These are phyloP conservation scores for Azemiops feae DNA, from an alignment of 2,113 vertebrate species.

Conservation along the genomic window DNA sequence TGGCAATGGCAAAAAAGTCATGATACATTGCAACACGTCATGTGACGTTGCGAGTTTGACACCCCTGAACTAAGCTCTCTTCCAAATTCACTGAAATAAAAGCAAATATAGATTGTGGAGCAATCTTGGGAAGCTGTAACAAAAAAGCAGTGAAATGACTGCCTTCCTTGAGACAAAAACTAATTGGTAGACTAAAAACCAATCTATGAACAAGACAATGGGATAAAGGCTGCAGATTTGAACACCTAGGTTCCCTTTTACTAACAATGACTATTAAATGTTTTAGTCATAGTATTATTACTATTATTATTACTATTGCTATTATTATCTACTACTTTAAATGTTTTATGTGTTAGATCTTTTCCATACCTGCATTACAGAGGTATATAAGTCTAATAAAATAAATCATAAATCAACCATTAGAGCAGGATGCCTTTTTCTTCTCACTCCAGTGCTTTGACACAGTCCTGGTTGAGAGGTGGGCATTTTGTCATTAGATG, in stretches of 20 bases:
- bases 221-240: not conserved
- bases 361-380: not conserved
- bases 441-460: not conserved
- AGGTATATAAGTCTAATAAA: not conserved
- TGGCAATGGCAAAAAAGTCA: too few relatives aligned
- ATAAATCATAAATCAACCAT: not conserved
- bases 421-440: not conserved
- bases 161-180: not conserved
- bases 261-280: not conserved
- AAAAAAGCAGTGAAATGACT: not conserved
- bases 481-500: slow-evolving; percentile 20
- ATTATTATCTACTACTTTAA: not conserved
- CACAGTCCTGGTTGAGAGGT: not conserved
- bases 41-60: too few relatives aligned
- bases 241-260: not conserved
- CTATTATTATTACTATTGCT: not conserved
- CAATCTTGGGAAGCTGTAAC: not conserved
- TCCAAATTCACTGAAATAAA: not conserved
- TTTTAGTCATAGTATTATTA: not conserved
- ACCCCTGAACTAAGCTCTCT: not conserved
- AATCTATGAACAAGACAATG: not conserved
- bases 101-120: not conserved
- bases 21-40: too few relatives aligned
- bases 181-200: not conserved
- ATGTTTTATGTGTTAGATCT: not conserved